Evolutionary conservation across 2,888 invertebrate genomes (phyloP), one percentile per base, ranked within the genome.

Genomic region (Coenonympha glycerion): DNA sequence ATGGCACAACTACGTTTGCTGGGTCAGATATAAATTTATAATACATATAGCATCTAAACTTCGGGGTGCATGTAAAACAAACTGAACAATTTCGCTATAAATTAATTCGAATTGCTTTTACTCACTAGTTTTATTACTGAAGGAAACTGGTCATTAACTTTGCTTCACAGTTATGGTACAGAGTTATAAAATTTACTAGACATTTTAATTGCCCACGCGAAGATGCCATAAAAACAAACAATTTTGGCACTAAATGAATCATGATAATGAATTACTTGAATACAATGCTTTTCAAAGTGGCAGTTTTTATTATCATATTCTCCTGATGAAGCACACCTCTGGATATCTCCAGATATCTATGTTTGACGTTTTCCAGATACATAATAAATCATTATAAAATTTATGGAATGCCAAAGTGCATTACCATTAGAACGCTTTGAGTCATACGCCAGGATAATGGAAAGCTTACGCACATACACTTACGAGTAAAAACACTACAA

Each of bases 181-280:
- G 41, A 24, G 50, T 52, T 45, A 45, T 57, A 53, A 56, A 52
- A 52, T 55, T 53, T 45, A 55, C 36, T 18, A 47, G 36, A 31
- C 39, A 45, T 34, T 53, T 24, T 41, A 39, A 59, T 41, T 44
- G 40, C 28, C 31, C 19, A 39, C 40, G 41, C 33, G 24, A 34
- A 28, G 26, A 18, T 46, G 28, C 39, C 24, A 33, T 40, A 34
- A 37, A 41, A 30, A 31, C 31, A 39, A 47, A 53, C 16, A 46
- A 36, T 49, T 31, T 41, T 33, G 26, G 18, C 33, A 34, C 19
- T 28, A 44, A 13, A 15, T 19, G 8, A 22, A 34, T 18, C 36
- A 16, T 6, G 37, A n/a, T n/a, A n/a, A n/a, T n/a, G n/a, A n/a
- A 30, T 31, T 2, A 30, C 6, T 36, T 6, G 5, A 1, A 18